Evolutionary conservation across 1,140 invertebrate genomes (phyloP).

Genomic region (Trigoniulus corallinus): DNA sequence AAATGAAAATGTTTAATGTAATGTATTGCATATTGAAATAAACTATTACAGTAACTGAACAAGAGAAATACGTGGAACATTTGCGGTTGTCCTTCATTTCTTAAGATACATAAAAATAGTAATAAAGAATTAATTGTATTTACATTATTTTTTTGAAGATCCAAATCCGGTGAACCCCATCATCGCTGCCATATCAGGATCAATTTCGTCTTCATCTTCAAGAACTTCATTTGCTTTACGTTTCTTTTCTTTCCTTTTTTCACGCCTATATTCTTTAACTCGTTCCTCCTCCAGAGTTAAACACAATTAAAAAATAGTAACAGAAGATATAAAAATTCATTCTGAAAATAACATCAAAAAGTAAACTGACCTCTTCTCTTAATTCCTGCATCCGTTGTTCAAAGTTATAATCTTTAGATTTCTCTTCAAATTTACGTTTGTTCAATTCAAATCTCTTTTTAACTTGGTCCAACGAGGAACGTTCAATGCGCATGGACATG

Average conservation of each 20-base stretch:
- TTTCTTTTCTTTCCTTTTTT: constrained; percentile 79
- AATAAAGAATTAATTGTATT: no score
- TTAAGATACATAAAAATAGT: no score
- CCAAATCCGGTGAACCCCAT: constrained; percentile 98
- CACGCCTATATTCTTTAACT: constrained; percentile 76
- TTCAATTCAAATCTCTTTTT: constrained; percentile 84
- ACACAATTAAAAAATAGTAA: background rate
- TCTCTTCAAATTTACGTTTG: constrained; percentile 88
- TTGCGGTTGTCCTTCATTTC: no score
- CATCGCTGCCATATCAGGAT: constrained; percentile 69
- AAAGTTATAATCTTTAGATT: constrained; percentile 91
- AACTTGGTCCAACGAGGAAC: constrained; percentile 87
- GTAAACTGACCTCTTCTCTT: constrained; percentile 62
- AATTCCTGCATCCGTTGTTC: constrained; percentile 78
- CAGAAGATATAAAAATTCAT: constrained; percentile 15
- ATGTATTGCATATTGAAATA: no score
- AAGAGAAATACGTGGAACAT: no score
- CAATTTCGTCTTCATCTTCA: constrained; percentile 37
- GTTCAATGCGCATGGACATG: constrained; percentile 98
- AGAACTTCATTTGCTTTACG: constrained; percentile 58
- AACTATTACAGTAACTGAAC: no score
- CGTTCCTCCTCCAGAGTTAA: constrained; percentile 57
- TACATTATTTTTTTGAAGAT: constrained; percentile 56
- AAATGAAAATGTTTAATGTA: no score
- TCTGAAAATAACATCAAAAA: background rate